Conservation (phyloP, 2,888 invertebrate genomes). For the Lottia scabra region DNA sequence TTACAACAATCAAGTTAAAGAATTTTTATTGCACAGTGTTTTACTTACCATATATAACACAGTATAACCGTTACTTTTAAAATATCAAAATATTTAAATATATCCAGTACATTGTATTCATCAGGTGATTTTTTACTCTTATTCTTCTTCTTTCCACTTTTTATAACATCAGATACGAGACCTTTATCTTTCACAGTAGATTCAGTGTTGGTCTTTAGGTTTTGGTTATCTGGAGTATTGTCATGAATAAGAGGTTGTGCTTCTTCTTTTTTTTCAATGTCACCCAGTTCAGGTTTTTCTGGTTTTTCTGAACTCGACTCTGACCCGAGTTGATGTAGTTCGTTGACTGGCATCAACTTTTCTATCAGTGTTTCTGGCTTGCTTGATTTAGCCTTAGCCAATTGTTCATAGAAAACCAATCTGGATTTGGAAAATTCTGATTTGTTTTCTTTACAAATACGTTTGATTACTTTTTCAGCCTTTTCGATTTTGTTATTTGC, state of each 20-base stretch:
- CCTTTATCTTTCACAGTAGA: background rate
- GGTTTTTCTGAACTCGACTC: background rate
- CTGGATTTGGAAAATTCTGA: slow-evolving; percentile 33
- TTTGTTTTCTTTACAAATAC: slow-evolving; percentile 40
- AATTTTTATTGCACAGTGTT: too few relatives aligned
- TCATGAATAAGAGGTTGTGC: background rate
- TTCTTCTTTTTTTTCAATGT: background rate
- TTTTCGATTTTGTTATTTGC: slow-evolving; percentile 43
- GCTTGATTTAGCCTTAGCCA: background rate
- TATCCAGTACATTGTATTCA: slow-evolving; percentile 38
- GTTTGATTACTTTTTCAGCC: slow-evolving; percentile 40
- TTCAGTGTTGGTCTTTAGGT: background rate
- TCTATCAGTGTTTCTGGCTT: background rate
- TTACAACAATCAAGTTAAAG: too few relatives aligned
- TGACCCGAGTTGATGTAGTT: background rate
- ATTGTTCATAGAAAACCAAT: slow-evolving; percentile 1
- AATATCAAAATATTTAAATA: slow-evolving; percentile 37
- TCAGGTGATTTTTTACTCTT: slow-evolving; percentile 5
- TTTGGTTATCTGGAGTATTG: background rate
- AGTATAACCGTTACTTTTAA: slow-evolving; percentile 38
- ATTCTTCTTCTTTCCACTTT: too few relatives aligned
- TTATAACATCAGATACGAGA: too few relatives aligned
- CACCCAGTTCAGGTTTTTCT: background rate
- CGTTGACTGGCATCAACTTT: background rate
- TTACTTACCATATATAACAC: slow-evolving; percentile 45